A percentile compares a stretch with the other conserved stretches of the same genome.
Evolutionary conservation across 2,888 invertebrate genomes (phyloP).

Genomic region (Sinelater perroti): DNA sequence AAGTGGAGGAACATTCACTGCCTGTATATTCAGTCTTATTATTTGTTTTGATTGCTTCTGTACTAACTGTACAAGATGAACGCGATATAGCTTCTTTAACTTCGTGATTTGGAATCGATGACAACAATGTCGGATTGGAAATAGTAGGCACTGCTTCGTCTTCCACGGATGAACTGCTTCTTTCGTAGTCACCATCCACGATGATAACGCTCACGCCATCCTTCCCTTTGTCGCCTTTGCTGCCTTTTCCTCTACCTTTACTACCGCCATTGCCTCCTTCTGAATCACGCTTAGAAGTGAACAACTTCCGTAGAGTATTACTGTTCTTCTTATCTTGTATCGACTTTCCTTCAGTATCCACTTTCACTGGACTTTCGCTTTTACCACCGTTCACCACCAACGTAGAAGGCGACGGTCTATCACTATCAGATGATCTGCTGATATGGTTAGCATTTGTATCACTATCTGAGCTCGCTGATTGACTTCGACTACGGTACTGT

Average conservation of each 20-base stretch:
- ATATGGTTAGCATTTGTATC: constrained; percentile 39
- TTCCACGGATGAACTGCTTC: constrained; percentile 58
- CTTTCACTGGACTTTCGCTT: constrained; percentile 54
- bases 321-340: constrained; percentile 76
- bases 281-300: constrained; percentile 66
- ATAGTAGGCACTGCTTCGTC: constrained; percentile 53
- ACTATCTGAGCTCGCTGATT: constrained; percentile 47
- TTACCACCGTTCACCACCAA: constrained; percentile 17
- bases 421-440: constrained; percentile 44
- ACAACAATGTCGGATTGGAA: constrained; percentile 52
- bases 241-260: constrained; percentile 75
- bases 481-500: constrained; percentile 36
- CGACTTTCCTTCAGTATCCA: constrained; percentile 61
- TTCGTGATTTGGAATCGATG: constrained; percentile 51
- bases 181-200: constrained; percentile 69
- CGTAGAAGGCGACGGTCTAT: constrained; percentile 32
- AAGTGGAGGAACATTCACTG: constrained; percentile 29
- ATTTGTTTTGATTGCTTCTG: constrained; percentile 50
- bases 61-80: constrained; percentile 38
- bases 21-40: constrained; percentile 61
- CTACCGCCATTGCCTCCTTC: constrained; percentile 75
- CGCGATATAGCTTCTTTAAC: constrained; percentile 33
- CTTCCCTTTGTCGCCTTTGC: constrained; percentile 70
- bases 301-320: constrained; percentile 72
- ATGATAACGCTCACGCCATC: constrained; percentile 73